Conservation (phyloP, 2,113 vertebrate species). For the Pterocles orientalis region DNA sequence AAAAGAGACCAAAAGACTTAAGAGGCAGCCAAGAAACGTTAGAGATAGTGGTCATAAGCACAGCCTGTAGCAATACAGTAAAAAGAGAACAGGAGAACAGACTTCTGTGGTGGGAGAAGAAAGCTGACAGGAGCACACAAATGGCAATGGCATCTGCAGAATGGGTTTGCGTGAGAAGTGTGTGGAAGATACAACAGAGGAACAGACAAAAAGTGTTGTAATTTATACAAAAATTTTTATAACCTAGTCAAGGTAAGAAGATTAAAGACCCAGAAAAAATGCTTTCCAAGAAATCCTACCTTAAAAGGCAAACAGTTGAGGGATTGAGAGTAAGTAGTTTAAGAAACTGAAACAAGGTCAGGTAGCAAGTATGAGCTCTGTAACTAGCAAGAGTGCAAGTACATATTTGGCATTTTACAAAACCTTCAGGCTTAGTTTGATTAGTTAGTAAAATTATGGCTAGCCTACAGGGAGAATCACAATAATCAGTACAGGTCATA, state of each 20-base stretch:
- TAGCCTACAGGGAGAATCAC: slow-evolving; percentile 81
- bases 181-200: too few species aligned
- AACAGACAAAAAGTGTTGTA: too few species aligned
- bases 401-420: slow-evolving; percentile 74
- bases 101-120: neutral
- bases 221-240: too few species aligned
- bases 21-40: neutral
- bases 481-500: slow-evolving; percentile 89
- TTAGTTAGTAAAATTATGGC: slow-evolving; percentile 88
- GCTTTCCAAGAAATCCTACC: neutral
- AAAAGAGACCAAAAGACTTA: neutral
- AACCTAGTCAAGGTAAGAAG: too few species aligned
- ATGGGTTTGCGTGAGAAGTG: too few species aligned
- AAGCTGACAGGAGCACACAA: neutral
- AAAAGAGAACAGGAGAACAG: neutral
- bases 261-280: neutral
- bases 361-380: slow-evolving; percentile 36
- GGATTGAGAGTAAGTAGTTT: slow-evolving; percentile 12
- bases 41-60: neutral
- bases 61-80: neutral
- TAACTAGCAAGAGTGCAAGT: slow-evolving; percentile 58
- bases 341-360: slow-evolving; percentile 65
- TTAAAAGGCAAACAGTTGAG: slow-evolving; percentile 30
- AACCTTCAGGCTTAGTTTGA: slow-evolving; percentile 86
- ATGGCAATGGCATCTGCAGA: neutral